phyloP scores from a whole-genome alignment of 2,888 invertebrate genomes.

The Lasius fuliginosus region DNA sequence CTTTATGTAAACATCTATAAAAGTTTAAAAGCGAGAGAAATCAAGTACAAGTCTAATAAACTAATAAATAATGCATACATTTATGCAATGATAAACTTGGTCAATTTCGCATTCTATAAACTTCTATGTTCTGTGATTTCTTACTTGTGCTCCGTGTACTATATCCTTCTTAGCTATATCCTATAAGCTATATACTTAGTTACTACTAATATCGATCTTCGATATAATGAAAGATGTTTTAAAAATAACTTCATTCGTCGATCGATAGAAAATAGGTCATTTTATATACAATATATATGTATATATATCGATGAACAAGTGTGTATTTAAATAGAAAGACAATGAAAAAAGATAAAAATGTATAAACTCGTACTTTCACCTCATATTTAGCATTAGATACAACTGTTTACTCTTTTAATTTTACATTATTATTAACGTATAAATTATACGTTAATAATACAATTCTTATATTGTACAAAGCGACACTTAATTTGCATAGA shows the following conservation, averaged over 20 bases:
- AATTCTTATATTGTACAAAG: background rate
- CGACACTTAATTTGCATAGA: background rate
- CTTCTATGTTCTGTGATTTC: background rate
- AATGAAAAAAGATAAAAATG: background rate
- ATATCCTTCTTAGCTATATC: background rate
- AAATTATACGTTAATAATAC: too few relatives aligned
- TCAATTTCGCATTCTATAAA: background rate
- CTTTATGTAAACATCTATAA: background rate
- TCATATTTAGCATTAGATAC: background rate
- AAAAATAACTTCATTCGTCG: conserved; percentile 4
- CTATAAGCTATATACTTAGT: background rate
- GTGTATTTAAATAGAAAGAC: background rate
- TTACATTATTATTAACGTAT: background rate
- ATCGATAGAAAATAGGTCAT: conserved; percentile 17
- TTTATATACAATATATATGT: background rate
- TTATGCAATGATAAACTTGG: background rate
- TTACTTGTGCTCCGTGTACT: background rate
- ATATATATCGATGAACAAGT: background rate
- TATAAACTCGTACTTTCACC: background rate
- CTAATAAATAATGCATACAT: background rate
- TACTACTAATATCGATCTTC: conserved; percentile 21
- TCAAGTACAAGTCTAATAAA: background rate
- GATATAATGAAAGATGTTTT: conserved; percentile 18
- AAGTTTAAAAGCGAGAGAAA: background rate
- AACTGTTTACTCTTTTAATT: background rate